These are phyloP conservation scores for Schlechtendalia chinensis DNA, from an alignment of 1,140 invertebrate genomes.

Conservation along the genomic window DNA sequence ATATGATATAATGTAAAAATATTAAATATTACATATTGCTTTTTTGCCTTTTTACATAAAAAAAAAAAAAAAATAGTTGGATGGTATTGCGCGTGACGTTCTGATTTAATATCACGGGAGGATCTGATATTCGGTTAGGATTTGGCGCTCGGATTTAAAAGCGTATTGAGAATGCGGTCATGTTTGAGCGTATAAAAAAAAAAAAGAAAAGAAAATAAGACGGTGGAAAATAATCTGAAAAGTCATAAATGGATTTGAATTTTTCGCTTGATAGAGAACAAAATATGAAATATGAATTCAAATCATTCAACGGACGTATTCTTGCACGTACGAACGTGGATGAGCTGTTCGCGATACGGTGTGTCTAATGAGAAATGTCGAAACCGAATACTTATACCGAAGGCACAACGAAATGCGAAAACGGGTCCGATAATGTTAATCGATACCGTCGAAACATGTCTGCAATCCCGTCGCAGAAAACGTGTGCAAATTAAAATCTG, in stretches of 20 bases:
- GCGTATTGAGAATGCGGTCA: background rate
- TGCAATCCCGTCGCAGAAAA: too few species aligned
- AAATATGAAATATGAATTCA: constrained; percentile 8
- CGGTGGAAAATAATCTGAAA: constrained; percentile 5
- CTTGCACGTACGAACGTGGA: too few species aligned
- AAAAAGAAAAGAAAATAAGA: too few species aligned
- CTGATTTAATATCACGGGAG: constrained; percentile 4
- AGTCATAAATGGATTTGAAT: constrained; percentile 19
- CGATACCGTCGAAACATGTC: too few species aligned
- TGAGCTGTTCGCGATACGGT: too few species aligned
- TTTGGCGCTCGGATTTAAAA: constrained; percentile 5
- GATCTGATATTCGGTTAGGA: background rate
- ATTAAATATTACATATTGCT: constrained; percentile 10
- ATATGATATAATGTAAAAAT: constrained; percentile 17
- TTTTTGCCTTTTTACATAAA: constrained; percentile 9
- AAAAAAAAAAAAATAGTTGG: background rate
- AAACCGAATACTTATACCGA: too few species aligned
- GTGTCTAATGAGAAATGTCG: too few species aligned
- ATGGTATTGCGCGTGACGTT: background rate
- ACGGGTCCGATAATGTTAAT: too few species aligned
- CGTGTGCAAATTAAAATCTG: too few species aligned
- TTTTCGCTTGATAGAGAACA: background rate
- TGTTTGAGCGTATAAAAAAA: background rate
- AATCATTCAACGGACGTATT: too few species aligned
- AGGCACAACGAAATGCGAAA: too few species aligned